Evolutionary conservation across 2,888 invertebrate genomes (phyloP), one percentile per base, ranked within the genome.

Genomic region (Crepidodera aurea): DNA sequence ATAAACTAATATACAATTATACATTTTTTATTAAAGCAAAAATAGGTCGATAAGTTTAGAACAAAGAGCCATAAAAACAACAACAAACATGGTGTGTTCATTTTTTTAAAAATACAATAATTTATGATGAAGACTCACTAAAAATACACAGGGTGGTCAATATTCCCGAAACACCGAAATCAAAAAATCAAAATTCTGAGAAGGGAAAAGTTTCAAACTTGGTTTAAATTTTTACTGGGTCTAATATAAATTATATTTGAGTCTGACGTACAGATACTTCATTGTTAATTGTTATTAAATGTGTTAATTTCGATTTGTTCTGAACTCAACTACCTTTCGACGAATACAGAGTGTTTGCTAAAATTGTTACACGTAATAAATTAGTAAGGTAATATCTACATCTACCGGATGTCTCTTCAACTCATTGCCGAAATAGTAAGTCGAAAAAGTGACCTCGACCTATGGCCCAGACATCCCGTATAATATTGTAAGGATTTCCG

Each of bases 1-100:
- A 69, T 73, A 70, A 74, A 71, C 69, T 65, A 71, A 73, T 71
- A 71, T 72, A 74, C 71, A 74, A 73, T 71, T 70, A 74, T 73
- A 70, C 71, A 74, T 59, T 54, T 53, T 48, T 54, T 40, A 60
- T 51, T 42, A 63, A 63, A 59, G 59, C 58, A 63, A 63, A 63
- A 51, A 58, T 46, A 22, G 44, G 29, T 57, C 12, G 40, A 48
- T 34, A 25, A 54, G 42, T 57, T 59, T 50, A 63, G 55, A 63
- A 50, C 51, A 51, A 54, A 54, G n/a, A n/a, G n/a, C 13, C 10
- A 39, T 19, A 1, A 16, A 42, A 48, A 32, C 32, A 32, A 32
- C 4, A 32, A 7, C 27, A 27, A 37, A 5, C 6, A 39, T 39
- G 12, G 12, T 39, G 1, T 3, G 13, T 1, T 39, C 16, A 10